Conservation (phyloP, 2,797 vertebrate genomes). For the Botia kubotai region DNA sequence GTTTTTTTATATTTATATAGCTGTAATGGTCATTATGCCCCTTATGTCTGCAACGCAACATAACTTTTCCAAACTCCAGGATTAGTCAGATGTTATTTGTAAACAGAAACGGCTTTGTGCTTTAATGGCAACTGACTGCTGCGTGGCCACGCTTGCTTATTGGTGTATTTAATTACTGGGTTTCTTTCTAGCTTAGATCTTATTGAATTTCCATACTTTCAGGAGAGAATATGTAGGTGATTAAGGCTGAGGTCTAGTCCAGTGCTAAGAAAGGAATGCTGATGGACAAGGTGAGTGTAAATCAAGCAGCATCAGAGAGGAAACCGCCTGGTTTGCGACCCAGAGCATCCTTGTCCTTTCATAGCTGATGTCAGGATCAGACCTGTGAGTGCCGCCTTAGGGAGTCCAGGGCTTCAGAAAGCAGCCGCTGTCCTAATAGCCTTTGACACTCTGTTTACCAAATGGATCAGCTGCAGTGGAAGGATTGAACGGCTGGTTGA, state of each 20-base stretch:
- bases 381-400: conserved; percentile 40
- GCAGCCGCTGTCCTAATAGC: conserved; percentile 62
- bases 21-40: not conserved
- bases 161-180: conserved; percentile 59
- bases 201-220: conserved; percentile 58
- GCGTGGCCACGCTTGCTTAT: conserved; percentile 41
- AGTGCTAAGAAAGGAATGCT: conserved; percentile 53
- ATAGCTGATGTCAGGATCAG: conserved; percentile 42
- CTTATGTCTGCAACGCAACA: not conserved
- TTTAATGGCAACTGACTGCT: conserved; percentile 49
- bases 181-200: conserved; percentile 47
- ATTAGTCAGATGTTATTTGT: conserved; percentile 40
- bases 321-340: not conserved
- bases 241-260: conserved; percentile 51
- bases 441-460: conserved; percentile 67
- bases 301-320: conserved; percentile 45
- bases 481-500: conserved; percentile 65
- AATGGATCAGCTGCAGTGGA: conserved; percentile 53
- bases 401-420: conserved; percentile 50
- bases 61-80: conserved; percentile 25
- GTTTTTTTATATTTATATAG: not conserved
- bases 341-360: conserved; percentile 17
- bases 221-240: conserved; percentile 52
- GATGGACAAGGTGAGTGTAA: conserved; percentile 60
- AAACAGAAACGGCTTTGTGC: conserved; percentile 26